These are phyloP conservation scores for Bucorvus abyssinicus DNA, from an alignment of 2,797 vertebrate species.

Conservation along the genomic window DNA sequence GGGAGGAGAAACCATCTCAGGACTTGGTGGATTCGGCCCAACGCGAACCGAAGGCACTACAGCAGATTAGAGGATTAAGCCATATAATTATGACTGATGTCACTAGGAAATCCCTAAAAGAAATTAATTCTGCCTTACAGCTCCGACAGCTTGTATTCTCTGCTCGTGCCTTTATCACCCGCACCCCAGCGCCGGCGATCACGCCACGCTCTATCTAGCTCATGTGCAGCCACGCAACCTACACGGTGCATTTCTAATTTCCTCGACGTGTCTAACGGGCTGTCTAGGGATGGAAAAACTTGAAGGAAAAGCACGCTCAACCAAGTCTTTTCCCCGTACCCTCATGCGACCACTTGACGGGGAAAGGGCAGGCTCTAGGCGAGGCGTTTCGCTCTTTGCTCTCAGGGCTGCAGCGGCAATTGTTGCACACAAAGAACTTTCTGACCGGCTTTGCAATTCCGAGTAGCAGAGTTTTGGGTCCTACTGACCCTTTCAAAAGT, in stretches of 20 bases:
- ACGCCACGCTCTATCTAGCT: neutral
- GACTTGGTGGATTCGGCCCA: constrained; percentile 28
- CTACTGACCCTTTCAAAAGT: neutral
- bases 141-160: neutral
- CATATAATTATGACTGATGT: constrained; percentile 41
- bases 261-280: neutral
- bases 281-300: neutral
- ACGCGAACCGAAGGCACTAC: neutral
- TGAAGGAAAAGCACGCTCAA: constrained; percentile 19
- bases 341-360: neutral
- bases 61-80: constrained; percentile 33
- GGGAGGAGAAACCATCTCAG: neutral
- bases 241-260: neutral
- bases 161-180: neutral
- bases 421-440: constrained; percentile 70
- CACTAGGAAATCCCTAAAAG: constrained; percentile 45
- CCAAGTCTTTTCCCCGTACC: neutral
- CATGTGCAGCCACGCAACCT: neutral
- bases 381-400: neutral
- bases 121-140: constrained; percentile 35
- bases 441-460: neutral
- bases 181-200: neutral
- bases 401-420: constrained; percentile 35
- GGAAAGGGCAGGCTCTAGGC: neutral
- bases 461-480: constrained; percentile 9